Base-by-base conservation (phyloP, 2,888 invertebrate species). In the Patella caerulea region DNA sequence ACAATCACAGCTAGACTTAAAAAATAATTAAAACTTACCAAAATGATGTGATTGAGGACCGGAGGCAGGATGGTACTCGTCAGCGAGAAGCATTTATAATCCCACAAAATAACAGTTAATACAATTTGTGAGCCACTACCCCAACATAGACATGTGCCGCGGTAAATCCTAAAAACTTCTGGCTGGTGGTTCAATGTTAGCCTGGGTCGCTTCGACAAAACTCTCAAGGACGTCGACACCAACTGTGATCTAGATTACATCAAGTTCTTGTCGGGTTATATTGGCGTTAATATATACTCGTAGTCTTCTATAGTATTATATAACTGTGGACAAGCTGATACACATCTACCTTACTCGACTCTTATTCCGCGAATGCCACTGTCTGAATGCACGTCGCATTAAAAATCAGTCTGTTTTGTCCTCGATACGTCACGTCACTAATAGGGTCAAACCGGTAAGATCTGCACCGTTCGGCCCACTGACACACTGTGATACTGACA, bases 401-500 rank as follows among this genome's bases (percentile, higher is more conserved):
- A 5, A 65, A 24, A 65, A 65, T 65, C 65, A 65, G 24, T 65
- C 19, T 65, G 24, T 19, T 24, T 65, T 24, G 24, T 24, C 65
- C 19, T 65, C 65, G 65, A 24, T 24, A 24, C 19, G 65, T 24
- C 24, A 65, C 65, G 65, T 65, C 65, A 65, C 24, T 65, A 65
- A 65, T 65, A 65, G 24, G 65, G 65, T 65, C 65, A 65, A 24
- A 65, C 19, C 19, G 65, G 65, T 65, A 65, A 24, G 24, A 19
- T 12, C 65, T 65, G 65, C 65, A 65, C 65, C 65, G 65, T 65
- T 69, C 65, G 74, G 59, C 59, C 34, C 52, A 74, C 74, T 74
- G 74, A 74, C 74, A 59, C 29, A 74, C 45, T 74, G 74, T 59
- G n/a, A 74, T 69, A 74, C 74, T 74, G 74, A 65, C 74, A 69